Evolutionary conservation across 1,140 invertebrate genomes (phyloP), one percentile per base, ranked within the genome.

Genomic region (Philotrypesis tridentata): DNA sequence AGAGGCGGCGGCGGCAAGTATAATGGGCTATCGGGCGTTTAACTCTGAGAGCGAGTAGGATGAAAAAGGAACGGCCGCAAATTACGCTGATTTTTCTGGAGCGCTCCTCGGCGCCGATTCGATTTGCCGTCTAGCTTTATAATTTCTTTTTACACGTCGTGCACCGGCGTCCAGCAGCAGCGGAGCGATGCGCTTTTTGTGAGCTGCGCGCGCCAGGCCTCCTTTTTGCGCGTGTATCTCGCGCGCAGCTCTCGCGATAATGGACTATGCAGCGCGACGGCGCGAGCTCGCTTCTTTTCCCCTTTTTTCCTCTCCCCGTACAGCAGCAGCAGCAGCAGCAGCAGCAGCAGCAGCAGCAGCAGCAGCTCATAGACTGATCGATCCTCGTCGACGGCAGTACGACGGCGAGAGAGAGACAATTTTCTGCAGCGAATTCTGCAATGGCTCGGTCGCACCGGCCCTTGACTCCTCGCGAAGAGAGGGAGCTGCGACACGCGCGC

Each of bases 1-100:
- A 85, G 84, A 74, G 84, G 84, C 61, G 80, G 81, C 82, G 83
- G 40, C 37, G 9, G 40, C 14, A 60, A 67, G 67, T 43, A 21
- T 67, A 77, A 77, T 77, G n/a, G 37, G 23, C 33, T 25, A 3
- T 63, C 55, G 25, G 9, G n/a, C 31, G 11, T 74, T 60, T 74
- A 27, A n/a, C 48, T 11, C 31, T 8, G 17, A 7, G 21, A 55
- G n/a, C n/a, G n/a, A n/a, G n/a, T n/a, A n/a, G 37, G n/a, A 14
- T 27, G 43, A 21, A 68, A 67, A 68, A 68, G 17, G 31, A 68
- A 68, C 29, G 4, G 31, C 17, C 33, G 9, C 37, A 23, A 33
- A 71, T 71, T 40, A 71, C 68, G 37, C 33, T 23, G 33, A 37
- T 71, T 71, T 40, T 71, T 71, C 37, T 40, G 40, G 14, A 0